Percentiles rank a stretch among this genome's conserved stretches.
phyloP scores from a whole-genome alignment of 2,797 vertebrate species.

The Macropus fuliginosus region DNA sequence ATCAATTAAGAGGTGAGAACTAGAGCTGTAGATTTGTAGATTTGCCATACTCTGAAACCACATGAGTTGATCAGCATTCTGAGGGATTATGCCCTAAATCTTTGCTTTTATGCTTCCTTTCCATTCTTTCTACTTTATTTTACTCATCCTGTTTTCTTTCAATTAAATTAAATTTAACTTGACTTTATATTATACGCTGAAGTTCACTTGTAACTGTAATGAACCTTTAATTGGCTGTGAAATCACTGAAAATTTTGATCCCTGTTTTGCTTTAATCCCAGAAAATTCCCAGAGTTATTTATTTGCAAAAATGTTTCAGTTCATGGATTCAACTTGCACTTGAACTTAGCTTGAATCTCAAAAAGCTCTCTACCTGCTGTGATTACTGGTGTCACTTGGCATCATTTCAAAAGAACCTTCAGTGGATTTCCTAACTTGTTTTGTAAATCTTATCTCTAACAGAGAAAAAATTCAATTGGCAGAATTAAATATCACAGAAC shows the following conservation, averaged over 20 bases:
- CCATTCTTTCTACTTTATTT: not conserved
- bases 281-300: not conserved
- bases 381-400: slow-evolving; percentile 60
- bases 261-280: not conserved
- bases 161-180: not conserved
- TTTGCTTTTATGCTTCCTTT: not conserved
- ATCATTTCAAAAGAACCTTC: slow-evolving; percentile 61
- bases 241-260: not conserved
- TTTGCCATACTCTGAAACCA: not conserved
- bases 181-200: not conserved
- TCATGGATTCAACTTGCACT: slow-evolving; percentile 2
- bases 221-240: not conserved
- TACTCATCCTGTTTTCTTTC: not conserved
- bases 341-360: slow-evolving; percentile 66
- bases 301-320: not conserved
- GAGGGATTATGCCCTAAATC: not conserved
- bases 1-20: not conserved
- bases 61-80: not conserved
- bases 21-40: not conserved
- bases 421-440: not conserved
- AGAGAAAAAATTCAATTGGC: slow-evolving; percentile 51
- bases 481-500: slow-evolving; percentile 47
- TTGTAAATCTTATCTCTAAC: slow-evolving; percentile 54
- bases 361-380: slow-evolving; percentile 51
- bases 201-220: not conserved